A percentile compares a stretch with the other conserved stretches of the same genome.
phyloP scores from a whole-genome alignment of 2,888 invertebrate genomes.

The Amblyteles armatorius region DNA sequence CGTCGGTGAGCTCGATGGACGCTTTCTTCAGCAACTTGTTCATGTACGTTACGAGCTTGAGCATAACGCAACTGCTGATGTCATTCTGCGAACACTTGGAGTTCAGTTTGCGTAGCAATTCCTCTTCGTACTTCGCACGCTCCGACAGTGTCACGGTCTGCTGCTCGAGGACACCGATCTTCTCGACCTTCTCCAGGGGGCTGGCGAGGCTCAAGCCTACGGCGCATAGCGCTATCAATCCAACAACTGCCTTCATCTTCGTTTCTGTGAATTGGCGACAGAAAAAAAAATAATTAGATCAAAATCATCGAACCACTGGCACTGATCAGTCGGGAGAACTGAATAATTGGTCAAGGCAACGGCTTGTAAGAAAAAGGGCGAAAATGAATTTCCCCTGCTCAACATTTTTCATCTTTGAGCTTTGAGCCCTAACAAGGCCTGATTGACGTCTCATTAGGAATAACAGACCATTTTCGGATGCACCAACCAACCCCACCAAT shows the following conservation, averaged over 20 bases:
- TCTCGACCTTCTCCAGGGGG: constrained; percentile 82
- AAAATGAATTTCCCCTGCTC: neutral
- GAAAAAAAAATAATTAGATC: constrained; percentile 9
- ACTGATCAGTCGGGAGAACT: neutral
- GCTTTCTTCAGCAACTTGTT: constrained; percentile 93
- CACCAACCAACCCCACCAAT: no score
- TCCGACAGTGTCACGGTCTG: constrained; percentile 80
- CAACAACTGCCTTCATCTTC: constrained; percentile 77
- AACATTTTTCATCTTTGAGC: no score
- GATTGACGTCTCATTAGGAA: no score
- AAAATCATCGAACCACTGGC: neutral
- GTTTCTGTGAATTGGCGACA: constrained; percentile 49
- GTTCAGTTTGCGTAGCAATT: constrained; percentile 90
- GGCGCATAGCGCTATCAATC: constrained; percentile 72
- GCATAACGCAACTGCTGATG: constrained; percentile 92
- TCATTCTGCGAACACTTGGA: constrained; percentile 92
- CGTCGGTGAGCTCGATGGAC: constrained; percentile 91
- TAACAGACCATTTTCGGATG: no score
- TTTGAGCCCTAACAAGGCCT: no score
- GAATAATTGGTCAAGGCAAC: neutral
- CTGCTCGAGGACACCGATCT: constrained; percentile 81
- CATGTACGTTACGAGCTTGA: constrained; percentile 93
- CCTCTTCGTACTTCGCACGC: constrained; percentile 87
- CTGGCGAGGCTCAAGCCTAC: constrained; percentile 76
- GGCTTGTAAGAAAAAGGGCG: neutral